phyloP scores from a whole-genome alignment of 2,113 vertebrate species.

The Gallinago jamesoni region DNA sequence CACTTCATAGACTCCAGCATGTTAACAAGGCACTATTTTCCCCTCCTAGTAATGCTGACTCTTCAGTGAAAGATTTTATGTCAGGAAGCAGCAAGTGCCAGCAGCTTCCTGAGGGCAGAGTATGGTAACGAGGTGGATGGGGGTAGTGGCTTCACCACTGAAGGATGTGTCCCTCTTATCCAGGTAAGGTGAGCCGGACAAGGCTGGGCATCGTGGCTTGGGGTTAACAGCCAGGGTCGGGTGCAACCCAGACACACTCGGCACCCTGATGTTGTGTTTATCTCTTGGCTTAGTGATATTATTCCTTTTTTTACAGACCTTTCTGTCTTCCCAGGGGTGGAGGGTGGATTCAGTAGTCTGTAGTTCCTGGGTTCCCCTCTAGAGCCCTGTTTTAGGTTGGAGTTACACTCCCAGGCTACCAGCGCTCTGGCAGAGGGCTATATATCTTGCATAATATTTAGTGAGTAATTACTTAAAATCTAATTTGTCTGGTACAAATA shows the following conservation, averaged over 20 bases:
- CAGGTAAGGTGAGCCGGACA: fast-evolving
- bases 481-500: neutral
- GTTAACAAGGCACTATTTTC: neutral
- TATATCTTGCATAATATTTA: neutral
- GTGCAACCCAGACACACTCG: neutral
- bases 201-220: neutral
- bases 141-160: neutral
- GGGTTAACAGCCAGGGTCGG: neutral
- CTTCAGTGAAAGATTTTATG: neutral
- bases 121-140: fast-evolving
- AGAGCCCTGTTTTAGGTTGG: neutral
- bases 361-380: neutral
- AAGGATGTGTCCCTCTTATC: neutral
- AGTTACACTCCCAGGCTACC: neutral
- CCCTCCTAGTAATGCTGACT: neutral
- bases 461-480: neutral
- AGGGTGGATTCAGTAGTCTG: neutral
- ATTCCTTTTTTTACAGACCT: neutral
- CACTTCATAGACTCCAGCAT: neutral
- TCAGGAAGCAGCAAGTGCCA: neutral
- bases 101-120: neutral
- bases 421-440: neutral
- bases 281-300: neutral
- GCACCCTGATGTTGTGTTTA: neutral
- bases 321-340: neutral